Evolutionary conservation across 1,140 invertebrate species (phyloP), one percentile per base, ranked within the genome.

Genomic region (Drosophila eugracilis): DNA sequence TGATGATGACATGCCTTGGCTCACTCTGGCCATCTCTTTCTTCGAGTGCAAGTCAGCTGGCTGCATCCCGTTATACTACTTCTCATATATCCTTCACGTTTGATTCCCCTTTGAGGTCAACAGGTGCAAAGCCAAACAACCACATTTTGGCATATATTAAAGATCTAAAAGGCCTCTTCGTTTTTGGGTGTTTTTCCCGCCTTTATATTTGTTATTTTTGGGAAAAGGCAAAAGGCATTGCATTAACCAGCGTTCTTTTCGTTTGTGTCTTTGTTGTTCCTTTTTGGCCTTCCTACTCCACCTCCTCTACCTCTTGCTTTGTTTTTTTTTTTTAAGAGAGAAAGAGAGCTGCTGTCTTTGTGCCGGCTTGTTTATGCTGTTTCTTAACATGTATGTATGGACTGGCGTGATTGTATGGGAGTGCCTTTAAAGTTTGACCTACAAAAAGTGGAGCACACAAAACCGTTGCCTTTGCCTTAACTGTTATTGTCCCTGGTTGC

Each of bases 351-450:
- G 21, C 5, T 44, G 60, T 52, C 34, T 73, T 34, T 73, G 55
- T 65, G 59, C 60, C 42, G 67, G 47, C 34, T 67, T 71, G 45
- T 77, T 54, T 73, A 53, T 58, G 58, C 39, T 71, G 41, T 19
- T 65, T 34, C n/a, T 41, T 19, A 37, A 62, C 30, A 63, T 42
- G 28, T 47, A 14, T 34, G 28, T 47, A 14, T 34, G 39, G 47
- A 34, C 34, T 57, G 55, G 14, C 48, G 30, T 36, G 49, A 48
- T 30, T 77, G 49, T 74, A 53, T 70, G 66, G 30, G 36, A 54
- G 57, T 65, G 59, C 44, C 53, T 62, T 81, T 81, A 74, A 81
- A 72, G 60, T 76, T 73, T 76, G 78, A 83, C 78, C 78, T 83
- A 78, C 76, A 78, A 78, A 78, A 78, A 69, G 69, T 73, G 55